Conservation (phyloP, 2,113 vertebrate species). For the Ahaetulla prasina region DNA sequence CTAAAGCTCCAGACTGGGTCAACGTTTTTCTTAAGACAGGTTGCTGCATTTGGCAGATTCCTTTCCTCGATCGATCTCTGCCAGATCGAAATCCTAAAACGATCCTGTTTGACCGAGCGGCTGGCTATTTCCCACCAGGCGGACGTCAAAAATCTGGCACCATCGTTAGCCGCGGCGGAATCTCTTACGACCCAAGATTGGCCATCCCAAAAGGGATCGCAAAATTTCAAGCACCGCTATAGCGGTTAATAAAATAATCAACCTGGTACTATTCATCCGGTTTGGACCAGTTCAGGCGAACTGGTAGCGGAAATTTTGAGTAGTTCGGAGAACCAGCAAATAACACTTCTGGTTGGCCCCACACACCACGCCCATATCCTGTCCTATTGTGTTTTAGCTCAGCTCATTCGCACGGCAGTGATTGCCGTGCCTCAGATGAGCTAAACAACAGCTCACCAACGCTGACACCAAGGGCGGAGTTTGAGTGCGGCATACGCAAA, state of each 20-base stretch:
- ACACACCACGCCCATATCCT: too few relatives aligned
- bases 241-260: conserved; percentile 50
- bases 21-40: background rate
- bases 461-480: too few relatives aligned
- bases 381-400: too few relatives aligned
- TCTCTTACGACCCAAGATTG: background rate
- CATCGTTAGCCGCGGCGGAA: background rate
- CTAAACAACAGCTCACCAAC: too few relatives aligned
- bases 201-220: background rate
- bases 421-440: too few relatives aligned
- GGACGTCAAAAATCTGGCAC: background rate
- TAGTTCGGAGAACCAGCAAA: too few relatives aligned
- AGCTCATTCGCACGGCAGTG: too few relatives aligned
- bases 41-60: background rate
- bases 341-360: too few relatives aligned
- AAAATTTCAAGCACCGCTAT: conserved; percentile 1
- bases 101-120: background rate
- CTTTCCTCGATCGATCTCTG: background rate
- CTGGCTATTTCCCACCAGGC: background rate
- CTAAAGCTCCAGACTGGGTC: background rate
- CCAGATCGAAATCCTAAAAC: background rate
- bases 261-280: background rate
- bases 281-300: too few relatives aligned
- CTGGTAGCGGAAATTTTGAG: too few relatives aligned
- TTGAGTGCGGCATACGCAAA: too few relatives aligned